Evolutionary conservation across 1,140 invertebrate species (phyloP).

Genomic region (Hypothenemus hampei): DNA sequence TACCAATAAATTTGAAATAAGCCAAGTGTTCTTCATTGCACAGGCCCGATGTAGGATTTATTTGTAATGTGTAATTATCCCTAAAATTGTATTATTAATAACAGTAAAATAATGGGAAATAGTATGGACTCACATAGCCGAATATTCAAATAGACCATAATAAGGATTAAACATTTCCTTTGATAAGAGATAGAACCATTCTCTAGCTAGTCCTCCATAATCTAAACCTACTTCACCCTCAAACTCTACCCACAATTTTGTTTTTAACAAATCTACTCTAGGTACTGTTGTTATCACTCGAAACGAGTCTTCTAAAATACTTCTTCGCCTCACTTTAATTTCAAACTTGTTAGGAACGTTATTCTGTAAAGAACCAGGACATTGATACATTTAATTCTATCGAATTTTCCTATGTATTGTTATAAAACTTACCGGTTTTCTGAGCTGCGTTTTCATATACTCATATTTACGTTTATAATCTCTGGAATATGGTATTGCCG

Average conservation of each 20-base stretch:
- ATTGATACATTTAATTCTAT: not conserved
- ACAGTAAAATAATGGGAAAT: not conserved
- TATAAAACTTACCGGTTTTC: conserved; percentile 78
- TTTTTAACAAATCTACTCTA: conserved; percentile 85
- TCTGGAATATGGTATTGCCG: conserved; percentile 93
- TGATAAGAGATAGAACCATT: conserved; percentile 98
- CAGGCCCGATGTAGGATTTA: conserved; percentile 94
- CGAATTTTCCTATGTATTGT: not conserved
- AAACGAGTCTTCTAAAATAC: conserved; percentile 95
- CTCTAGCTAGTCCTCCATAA: conserved; percentile 93
- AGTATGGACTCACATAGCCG: conserved; percentile 84
- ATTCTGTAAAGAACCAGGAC: conserved; percentile 56
- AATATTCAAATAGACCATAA: conserved; percentile 98
- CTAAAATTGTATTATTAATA: no score
- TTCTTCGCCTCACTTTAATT: conserved; percentile 84
- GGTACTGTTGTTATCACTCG: conserved; percentile 78
- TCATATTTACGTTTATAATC: conserved; percentile 99
- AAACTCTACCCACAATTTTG: conserved; percentile 98
- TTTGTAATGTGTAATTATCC: conserved; percentile 98
- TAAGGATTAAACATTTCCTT: conserved; percentile 99
- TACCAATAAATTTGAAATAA: conserved; percentile 98
- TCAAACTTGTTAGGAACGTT: conserved; percentile 98
- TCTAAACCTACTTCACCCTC: conserved; percentile 95
- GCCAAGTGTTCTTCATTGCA: conserved; percentile 96
- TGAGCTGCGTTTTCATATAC: conserved; percentile 91